Evolutionary conservation across 2,888 invertebrate genomes (phyloP).

Genomic region (Mycalesis mineus): DNA sequence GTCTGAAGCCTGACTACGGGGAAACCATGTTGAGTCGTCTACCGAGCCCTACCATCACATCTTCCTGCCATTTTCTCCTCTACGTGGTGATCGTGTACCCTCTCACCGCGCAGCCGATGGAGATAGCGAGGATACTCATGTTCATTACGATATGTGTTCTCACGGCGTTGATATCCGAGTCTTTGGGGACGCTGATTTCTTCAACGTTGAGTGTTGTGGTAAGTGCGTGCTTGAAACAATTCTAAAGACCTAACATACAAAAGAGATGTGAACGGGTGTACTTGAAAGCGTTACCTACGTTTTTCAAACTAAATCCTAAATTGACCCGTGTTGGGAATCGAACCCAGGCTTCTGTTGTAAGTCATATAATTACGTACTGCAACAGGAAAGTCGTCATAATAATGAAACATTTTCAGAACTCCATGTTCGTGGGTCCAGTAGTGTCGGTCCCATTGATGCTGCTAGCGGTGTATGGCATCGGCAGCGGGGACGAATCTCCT

Average conservation of each 20-base stretch:
- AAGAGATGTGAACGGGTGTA: too few species aligned
- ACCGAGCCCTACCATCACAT: conserved; percentile 85
- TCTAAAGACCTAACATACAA: too few species aligned
- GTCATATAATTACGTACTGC: too few species aligned
- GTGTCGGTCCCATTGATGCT: conserved; percentile 92
- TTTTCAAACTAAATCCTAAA: too few species aligned
- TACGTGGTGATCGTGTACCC: conserved; percentile 85
- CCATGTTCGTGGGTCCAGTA: conserved; percentile 93
- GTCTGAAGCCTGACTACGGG: conserved; percentile 86
- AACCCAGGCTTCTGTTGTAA: too few species aligned
- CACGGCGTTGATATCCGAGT: conserved; percentile 86
- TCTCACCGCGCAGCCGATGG: conserved; percentile 87
- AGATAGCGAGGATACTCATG: conserved; percentile 81
- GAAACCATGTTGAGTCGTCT: conserved; percentile 85
- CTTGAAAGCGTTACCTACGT: too few species aligned
- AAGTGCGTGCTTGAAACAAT: conserved; percentile 72
- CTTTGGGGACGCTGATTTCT: conserved; percentile 85
- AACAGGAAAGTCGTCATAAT: too few species aligned
- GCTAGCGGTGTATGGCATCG: conserved; percentile 91
- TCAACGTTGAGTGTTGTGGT: conserved; percentile 87
- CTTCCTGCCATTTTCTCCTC: conserved; percentile 80
- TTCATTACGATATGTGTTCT: conserved; percentile 84
- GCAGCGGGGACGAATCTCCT: conserved; percentile 84
- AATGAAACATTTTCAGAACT: conserved; percentile 84
- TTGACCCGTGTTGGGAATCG: too few species aligned